phyloP scores from a whole-genome alignment of 2,797 vertebrate genomes.

The Ctenopoma multispine region DNA sequence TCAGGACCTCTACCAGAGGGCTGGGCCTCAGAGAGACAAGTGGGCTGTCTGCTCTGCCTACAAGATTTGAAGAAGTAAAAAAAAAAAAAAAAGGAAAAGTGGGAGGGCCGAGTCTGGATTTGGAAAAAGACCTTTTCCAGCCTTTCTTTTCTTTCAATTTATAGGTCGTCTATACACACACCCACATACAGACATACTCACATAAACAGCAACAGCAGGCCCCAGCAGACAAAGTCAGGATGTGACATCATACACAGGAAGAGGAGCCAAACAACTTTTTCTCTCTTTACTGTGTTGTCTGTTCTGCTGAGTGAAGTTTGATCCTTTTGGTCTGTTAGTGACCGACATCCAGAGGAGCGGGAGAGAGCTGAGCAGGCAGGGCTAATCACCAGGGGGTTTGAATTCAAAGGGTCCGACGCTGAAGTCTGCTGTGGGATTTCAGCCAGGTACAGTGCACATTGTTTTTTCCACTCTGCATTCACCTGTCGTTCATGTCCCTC shows the following conservation, averaged over 20 bases:
- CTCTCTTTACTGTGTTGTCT: conserved; percentile 62
- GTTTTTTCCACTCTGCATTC: conserved; percentile 43
- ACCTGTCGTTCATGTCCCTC: conserved; percentile 17
- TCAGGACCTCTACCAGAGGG: conserved; percentile 72
- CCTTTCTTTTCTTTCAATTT: conserved; percentile 70
- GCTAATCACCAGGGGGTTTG: conserved; percentile 54
- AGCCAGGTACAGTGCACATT: conserved; percentile 78
- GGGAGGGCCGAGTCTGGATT: conserved; percentile 52
- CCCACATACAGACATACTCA: conserved; percentile 57
- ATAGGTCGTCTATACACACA: conserved; percentile 73
- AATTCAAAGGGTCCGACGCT: conserved; percentile 47
- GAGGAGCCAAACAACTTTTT: conserved; percentile 83
- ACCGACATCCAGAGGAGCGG: conserved; percentile 53
- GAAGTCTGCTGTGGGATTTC: conserved; percentile 64
- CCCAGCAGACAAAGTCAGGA: conserved; percentile 88
- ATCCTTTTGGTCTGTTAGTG: conserved; percentile 59
- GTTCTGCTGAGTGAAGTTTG: conserved; percentile 60
- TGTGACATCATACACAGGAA: conserved; percentile 92
- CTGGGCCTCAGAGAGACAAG: conserved; percentile 50
- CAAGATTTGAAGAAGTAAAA: conserved; percentile 48
- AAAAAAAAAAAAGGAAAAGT: conserved; percentile 23
- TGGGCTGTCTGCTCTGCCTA: conserved; percentile 47
- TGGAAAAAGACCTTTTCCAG: conserved; percentile 63
- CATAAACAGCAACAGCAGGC: conserved; percentile 51
- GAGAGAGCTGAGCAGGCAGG: conserved; percentile 59